Conservation (phyloP, 2,797 vertebrate species). For the Botia kubotai region DNA sequence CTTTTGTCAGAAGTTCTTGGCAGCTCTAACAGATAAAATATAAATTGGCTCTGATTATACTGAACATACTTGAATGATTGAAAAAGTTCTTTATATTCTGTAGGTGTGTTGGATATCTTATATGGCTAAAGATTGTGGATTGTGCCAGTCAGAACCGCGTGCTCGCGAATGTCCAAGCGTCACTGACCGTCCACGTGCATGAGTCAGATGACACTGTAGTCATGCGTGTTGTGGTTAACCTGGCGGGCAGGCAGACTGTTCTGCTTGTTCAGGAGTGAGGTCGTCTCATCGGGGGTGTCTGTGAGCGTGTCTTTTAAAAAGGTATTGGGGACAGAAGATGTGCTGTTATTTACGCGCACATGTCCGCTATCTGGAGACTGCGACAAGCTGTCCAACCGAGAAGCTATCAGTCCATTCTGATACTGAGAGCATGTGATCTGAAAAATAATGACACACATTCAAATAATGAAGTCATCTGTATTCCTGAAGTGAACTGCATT, state of each 20-base stretch:
- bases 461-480: too few relatives aligned
- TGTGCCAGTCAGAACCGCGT: constrained; percentile 1
- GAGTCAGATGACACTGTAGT: constrained; percentile 85
- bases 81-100: constrained; percentile 21
- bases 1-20: not conserved
- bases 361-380: constrained; percentile 84
- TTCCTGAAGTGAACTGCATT: not conserved
- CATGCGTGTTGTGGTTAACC: constrained; percentile 77
- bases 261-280: constrained; percentile 87
- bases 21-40: not conserved
- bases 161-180: constrained; percentile 60
- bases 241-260: constrained; percentile 78
- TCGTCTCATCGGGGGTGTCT: constrained; percentile 81
- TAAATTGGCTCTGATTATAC: not conserved
- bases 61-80: not conserved
- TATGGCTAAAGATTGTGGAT: constrained; percentile 7
- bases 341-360: constrained; percentile 47
- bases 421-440: constrained; percentile 92
- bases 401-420: constrained; percentile 89
- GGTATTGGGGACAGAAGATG: not conserved
- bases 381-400: constrained; percentile 87
- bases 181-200: constrained; percentile 25
- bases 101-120: not conserved
- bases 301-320: constrained; percentile 56
- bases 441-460: not conserved